Evolutionary conservation across 2,888 invertebrate species (phyloP).

Genomic region (Pteria penguin): DNA sequence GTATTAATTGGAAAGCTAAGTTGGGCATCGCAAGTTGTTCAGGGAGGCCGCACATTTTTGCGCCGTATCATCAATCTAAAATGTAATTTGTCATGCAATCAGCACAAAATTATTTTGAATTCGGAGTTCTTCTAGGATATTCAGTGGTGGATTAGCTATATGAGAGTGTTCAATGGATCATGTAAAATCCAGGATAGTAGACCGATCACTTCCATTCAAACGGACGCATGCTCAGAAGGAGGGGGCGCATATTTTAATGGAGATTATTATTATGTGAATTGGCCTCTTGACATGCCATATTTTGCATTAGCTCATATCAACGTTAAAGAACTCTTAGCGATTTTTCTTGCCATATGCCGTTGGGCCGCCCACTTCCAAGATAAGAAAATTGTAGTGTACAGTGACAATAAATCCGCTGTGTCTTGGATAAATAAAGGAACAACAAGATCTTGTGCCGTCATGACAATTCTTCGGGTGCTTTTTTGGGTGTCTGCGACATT

Average conservation of each 20-base stretch:
- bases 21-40: slow-evolving; percentile 28
- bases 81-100: background rate
- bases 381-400: background rate
- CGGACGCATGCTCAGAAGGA: slow-evolving; percentile 15
- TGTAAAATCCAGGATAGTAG: slow-evolving; percentile 7
- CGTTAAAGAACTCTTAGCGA: slow-evolving; percentile 20
- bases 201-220: slow-evolving; percentile 16
- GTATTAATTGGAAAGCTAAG: slow-evolving; percentile 18
- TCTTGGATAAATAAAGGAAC: slow-evolving; percentile 14
- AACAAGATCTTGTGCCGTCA: background rate
- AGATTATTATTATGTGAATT: slow-evolving; percentile 30
- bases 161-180: slow-evolving; percentile 25
- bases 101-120: slow-evolving; percentile 16
- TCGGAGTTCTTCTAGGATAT: slow-evolving; percentile 15
- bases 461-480: background rate
- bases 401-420: slow-evolving; percentile 4
- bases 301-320: slow-evolving; percentile 5
- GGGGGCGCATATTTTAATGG: slow-evolving; percentile 23
- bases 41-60: slow-evolving; percentile 16
- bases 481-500: slow-evolving; percentile 21
- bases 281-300: slow-evolving; percentile 13
- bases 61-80: slow-evolving; percentile 4
- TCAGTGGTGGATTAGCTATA: slow-evolving; percentile 20
- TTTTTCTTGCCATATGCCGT: slow-evolving; percentile 1
- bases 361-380: slow-evolving; percentile 5